Percentiles rank a stretch among this genome's conserved stretches.
Evolutionary conservation across 2,888 invertebrate species (phyloP).

Genomic region (Rhamnusium bicolor): DNA sequence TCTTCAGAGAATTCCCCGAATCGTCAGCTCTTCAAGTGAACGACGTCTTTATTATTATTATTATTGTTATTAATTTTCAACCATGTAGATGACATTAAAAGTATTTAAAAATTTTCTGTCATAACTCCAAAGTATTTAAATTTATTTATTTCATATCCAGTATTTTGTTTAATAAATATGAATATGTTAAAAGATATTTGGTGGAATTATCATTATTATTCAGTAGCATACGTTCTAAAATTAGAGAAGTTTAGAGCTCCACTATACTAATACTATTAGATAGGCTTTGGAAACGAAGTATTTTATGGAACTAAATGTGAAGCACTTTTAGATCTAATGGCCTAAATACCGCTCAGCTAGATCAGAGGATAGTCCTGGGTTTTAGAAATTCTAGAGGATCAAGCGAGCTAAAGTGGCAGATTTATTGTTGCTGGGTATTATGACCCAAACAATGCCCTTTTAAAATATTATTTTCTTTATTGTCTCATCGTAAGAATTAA

Average conservation of each 20-base stretch:
- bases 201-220: not conserved
- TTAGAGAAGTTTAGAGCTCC: not conserved
- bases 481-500: not conserved
- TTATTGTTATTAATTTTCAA: too few species aligned
- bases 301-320: slow-evolving; percentile 26
- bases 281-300: slow-evolving; percentile 9
- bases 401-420: slow-evolving; percentile 40
- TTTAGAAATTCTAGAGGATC: slow-evolving; percentile 37
- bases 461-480: slow-evolving; percentile 56
- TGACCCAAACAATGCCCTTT: slow-evolving; percentile 53
- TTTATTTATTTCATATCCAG: too few species aligned
- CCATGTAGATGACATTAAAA: too few species aligned
- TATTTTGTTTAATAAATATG: too few species aligned
- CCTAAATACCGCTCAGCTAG: slow-evolving; percentile 28
- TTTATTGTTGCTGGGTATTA: slow-evolving; percentile 53
- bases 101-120: too few species aligned
- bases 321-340: slow-evolving; percentile 19
- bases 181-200: too few species aligned
- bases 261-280: slow-evolving; percentile 19
- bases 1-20: too few species aligned
- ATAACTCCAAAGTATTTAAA: too few species aligned
- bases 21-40: too few species aligned
- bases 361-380: slow-evolving; percentile 40
- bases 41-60: too few species aligned
- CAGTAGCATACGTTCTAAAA: not conserved